These are phyloP conservation scores for Cotesia typhae DNA, from an alignment of 1,140 invertebrate genomes.

Conservation along the genomic window DNA sequence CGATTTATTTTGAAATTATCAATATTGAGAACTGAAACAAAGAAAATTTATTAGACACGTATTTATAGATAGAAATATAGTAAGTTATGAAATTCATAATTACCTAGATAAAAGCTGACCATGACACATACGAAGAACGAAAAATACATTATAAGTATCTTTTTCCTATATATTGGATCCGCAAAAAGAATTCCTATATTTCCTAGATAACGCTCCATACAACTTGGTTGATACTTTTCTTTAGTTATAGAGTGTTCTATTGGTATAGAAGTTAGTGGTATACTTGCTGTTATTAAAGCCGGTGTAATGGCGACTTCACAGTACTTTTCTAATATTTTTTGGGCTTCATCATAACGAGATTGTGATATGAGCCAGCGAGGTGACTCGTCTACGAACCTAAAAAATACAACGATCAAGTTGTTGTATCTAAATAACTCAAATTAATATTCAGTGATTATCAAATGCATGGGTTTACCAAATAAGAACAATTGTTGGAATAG, in stretches of 20 bases:
- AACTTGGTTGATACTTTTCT: constrained; percentile 10
- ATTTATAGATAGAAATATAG: not conserved
- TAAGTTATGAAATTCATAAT: no score
- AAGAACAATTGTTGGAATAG: constrained; percentile 65
- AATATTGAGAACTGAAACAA: not conserved
- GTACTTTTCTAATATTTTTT: no score
- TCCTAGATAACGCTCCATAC: constrained; percentile 29
- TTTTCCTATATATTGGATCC: constrained; percentile 47
- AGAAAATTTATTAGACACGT: not conserved
- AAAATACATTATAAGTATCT: constrained; percentile 54
- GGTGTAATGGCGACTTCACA: constrained; percentile 41
- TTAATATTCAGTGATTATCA: no score
- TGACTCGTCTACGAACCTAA: constrained; percentile 64
- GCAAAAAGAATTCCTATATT: constrained; percentile 39
- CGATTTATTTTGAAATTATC: not conserved
- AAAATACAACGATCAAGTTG: no score
- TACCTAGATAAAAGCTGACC: constrained; percentile 60
- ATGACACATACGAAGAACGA: constrained; percentile 63
- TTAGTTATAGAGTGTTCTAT: no score
- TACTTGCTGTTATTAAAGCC: not conserved
- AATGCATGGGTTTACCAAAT: constrained; percentile 57
- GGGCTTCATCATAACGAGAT: constrained; percentile 39
- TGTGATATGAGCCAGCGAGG: constrained; percentile 63
- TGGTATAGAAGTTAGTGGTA: no score
- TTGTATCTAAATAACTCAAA: no score